A percentile compares a stretch with the other conserved stretches of the same genome.
These are phyloP conservation scores for Ips typographus DNA, from an alignment of 1,140 invertebrate species.

Conservation along the genomic window DNA sequence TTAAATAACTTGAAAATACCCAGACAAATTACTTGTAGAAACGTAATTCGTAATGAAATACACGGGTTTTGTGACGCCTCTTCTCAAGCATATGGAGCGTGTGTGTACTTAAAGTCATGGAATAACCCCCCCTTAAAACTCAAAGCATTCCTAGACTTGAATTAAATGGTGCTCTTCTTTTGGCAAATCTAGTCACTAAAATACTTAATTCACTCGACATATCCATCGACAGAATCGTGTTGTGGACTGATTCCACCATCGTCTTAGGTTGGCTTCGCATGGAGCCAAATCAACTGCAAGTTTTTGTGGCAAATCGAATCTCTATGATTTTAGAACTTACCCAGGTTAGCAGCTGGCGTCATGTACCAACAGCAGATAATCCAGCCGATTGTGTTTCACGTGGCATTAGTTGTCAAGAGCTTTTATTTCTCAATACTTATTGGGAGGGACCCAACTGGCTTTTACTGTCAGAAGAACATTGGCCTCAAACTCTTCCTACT, in stretches of 20 bases:
- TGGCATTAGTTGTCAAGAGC: constrained; percentile 11
- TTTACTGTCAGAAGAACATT: not conserved
- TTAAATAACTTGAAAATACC: constrained; percentile 11
- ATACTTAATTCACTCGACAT: constrained; percentile 2
- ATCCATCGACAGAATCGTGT: not conserved
- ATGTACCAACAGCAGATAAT: constrained; percentile 46
- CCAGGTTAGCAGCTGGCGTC: constrained; percentile 37
- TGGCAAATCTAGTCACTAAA: not conserved
- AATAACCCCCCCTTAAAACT: constrained; percentile 47
- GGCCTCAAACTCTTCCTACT: not conserved
- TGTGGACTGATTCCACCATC: constrained; percentile 9
- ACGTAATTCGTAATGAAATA: constrained; percentile 33
- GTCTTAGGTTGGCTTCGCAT: constrained; percentile 43
- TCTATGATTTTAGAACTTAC: constrained; percentile 41
- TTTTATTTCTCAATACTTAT: constrained; percentile 6
- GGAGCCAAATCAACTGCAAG: constrained; percentile 41
- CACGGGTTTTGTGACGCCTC: constrained; percentile 53
- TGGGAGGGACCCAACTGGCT: constrained; percentile 18
- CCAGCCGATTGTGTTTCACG: constrained; percentile 43
- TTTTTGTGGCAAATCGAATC: constrained; percentile 46
- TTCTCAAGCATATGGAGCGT: constrained; percentile 49
- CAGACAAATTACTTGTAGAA: constrained; percentile 12
- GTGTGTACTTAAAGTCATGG: constrained; percentile 43
- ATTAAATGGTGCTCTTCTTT: constrained; percentile 12
- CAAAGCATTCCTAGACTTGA: constrained; percentile 38